Evolutionary conservation across 2,888 invertebrate genomes (phyloP).

Genomic region (Eupithecia exiguata): DNA sequence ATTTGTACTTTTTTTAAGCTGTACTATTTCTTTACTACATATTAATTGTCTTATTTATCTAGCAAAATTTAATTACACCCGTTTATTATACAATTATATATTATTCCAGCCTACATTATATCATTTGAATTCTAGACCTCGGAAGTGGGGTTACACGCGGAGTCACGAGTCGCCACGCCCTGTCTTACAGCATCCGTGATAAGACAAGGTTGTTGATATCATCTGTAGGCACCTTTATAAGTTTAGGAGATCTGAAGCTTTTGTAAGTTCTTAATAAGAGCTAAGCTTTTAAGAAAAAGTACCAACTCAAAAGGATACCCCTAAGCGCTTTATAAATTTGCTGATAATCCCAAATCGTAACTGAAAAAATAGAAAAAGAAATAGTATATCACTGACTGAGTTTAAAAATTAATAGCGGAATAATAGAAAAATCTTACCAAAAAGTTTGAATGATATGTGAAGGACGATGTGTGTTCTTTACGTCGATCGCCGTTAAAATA

Average conservation of each 20-base stretch:
- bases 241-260: neutral
- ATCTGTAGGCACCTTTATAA: constrained; percentile 45
- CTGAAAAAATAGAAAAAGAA: too few relatives aligned
- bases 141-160: constrained; percentile 73
- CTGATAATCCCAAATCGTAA: too few relatives aligned
- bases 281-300: neutral
- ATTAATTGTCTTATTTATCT: neutral
- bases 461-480: neutral
- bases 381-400: neutral
- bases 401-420: neutral
- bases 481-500: constrained; percentile 21
- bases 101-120: constrained; percentile 22
- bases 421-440: constrained; percentile 8
- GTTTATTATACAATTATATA: constrained; percentile 34
- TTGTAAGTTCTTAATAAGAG: neutral
- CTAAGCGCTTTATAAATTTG: neutral
- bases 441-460: neutral
- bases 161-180: constrained; percentile 78
- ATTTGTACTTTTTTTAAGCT: neutral
- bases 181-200: constrained; percentile 73
- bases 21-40: neutral
- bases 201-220: constrained; percentile 69
- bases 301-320: too few relatives aligned
- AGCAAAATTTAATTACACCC: constrained; percentile 21
- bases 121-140: constrained; percentile 65